phyloP scores from a whole-genome alignment of 2,797 vertebrate genomes.

The Tokudaia tokunoshimensis region DNA sequence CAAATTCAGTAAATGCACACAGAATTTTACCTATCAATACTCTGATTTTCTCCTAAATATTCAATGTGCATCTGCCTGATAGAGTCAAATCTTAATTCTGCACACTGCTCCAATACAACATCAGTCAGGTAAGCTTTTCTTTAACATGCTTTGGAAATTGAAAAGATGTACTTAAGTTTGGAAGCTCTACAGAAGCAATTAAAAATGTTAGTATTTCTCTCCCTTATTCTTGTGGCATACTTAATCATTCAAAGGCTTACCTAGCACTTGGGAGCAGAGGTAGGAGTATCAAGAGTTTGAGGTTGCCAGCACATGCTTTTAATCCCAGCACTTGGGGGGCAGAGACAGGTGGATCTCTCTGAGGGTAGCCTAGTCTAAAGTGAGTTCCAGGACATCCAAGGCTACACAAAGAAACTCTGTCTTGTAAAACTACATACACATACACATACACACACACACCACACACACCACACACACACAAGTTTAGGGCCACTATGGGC shows the following conservation, averaged over 20 bases:
- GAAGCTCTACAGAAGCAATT: slow-evolving; percentile 9
- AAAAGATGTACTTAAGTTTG: slow-evolving; percentile 50
- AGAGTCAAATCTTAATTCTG: slow-evolving; percentile 35
- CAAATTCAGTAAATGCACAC: not conserved
- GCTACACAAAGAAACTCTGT: not conserved
- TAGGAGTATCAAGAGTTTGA: not conserved
- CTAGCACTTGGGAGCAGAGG: not conserved
- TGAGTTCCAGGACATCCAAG: not conserved
- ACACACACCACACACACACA: no score
- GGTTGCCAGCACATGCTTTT: no score
- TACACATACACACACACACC: no score
- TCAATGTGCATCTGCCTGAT: not conserved
- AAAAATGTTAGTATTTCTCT: slow-evolving; percentile 18
- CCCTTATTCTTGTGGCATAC: slow-evolving; percentile 19
- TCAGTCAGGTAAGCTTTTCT: not conserved
- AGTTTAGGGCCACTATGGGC: not conserved
- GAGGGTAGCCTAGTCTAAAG: not conserved
- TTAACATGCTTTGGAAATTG: slow-evolving; percentile 38
- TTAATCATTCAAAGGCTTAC: slow-evolving; percentile 6
- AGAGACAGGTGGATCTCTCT: not conserved
- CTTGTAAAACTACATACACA: no score
- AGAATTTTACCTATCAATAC: not conserved
- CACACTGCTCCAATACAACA: not conserved
- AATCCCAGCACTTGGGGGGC: not conserved
- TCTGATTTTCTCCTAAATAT: slow-evolving; percentile 47